Evolutionary conservation across 2,797 vertebrate genomes (phyloP), one percentile per base, ranked within the genome.

Genomic region (Acanthornis magna): DNA sequence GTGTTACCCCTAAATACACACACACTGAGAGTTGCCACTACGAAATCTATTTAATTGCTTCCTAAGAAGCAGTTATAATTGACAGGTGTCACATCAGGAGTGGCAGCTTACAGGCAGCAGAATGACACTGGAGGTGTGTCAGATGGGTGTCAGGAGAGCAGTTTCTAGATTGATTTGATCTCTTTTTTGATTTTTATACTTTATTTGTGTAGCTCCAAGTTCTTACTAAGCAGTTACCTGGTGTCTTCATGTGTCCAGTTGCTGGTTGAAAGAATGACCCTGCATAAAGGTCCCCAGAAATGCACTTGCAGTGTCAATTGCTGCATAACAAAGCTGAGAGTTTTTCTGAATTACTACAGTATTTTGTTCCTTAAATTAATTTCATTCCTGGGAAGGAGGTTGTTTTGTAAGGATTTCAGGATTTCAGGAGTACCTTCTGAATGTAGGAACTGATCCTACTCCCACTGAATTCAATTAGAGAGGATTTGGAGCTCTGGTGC

Each of bases 41-140:
- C 74, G 67, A 75, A 76, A 81, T 57, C 51, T 27, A 3, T 91
- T 91, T 38, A 43, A 48, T 66, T 80, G 70, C 85, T 95, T 91
- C 79, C 72, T 23, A 21, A 80, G 86, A 70, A 93, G 73, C 67
- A 75, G 54, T 67, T 58, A 4, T 48, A 88, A 91, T 63, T 85
- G 85, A 82, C 83, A 76, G 65, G 8, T 85, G 74, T 83, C 89
- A 84, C 74, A 27, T 83, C 73, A 80, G 58, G 83, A 85, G 42
- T 74, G 72, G 75, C 91, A 92, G 82, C 61, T 95, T 80, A 38
- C 62, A 58, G 79, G 82, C 76, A 83, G 92, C 86, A 67, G n/a
- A 68, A 38, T 85, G 75, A 68, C 51, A 23, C 70, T 54, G 48
- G 80, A 81, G 71, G 32, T 83, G 54, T 79, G 55, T 83, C 82